Conservation (phyloP, 2,797 vertebrate genomes). For the Urophycis tenuis region DNA sequence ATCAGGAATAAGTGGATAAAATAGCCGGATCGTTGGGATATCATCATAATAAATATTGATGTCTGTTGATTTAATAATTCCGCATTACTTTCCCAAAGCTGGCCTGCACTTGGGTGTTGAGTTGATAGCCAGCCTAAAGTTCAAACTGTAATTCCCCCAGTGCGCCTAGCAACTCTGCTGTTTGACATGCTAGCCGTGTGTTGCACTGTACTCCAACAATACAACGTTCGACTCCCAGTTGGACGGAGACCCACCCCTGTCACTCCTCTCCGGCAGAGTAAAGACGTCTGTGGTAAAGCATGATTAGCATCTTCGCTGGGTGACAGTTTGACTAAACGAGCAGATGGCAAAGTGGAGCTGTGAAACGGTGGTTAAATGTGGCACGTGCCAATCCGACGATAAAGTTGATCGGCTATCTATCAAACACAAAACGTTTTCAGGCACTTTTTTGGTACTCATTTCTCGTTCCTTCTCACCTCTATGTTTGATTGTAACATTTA, state of each 20-base stretch:
- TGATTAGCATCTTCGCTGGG: too few relatives aligned
- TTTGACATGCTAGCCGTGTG: neutral
- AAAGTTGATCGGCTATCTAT: constrained; percentile 29
- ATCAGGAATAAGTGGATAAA: neutral
- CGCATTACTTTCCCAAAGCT: neutral
- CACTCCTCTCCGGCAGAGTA: neutral
- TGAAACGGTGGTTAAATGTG: constrained; percentile 1
- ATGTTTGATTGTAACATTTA: constrained; percentile 10
- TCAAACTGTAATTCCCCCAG: neutral
- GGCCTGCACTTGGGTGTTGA: neutral
- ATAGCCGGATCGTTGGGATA: neutral
- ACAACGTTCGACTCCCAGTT: neutral
- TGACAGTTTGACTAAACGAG: neutral
- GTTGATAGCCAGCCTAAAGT: neutral
- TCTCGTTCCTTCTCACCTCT: constrained; percentile 16
- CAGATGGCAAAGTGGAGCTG: constrained; percentile 1
- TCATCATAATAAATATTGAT: neutral
- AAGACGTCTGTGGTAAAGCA: neutral
- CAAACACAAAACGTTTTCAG: constrained; percentile 31
- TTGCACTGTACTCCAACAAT: neutral
- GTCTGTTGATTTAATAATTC: neutral
- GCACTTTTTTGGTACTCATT: constrained; percentile 14
- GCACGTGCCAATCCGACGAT: constrained; percentile 32
- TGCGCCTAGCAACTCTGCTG: neutral
- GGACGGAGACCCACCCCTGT: neutral